Evolutionary conservation across 2,797 vertebrate genomes (phyloP), one percentile per base, ranked within the genome.

Genomic region (Lithobates pipiens): DNA sequence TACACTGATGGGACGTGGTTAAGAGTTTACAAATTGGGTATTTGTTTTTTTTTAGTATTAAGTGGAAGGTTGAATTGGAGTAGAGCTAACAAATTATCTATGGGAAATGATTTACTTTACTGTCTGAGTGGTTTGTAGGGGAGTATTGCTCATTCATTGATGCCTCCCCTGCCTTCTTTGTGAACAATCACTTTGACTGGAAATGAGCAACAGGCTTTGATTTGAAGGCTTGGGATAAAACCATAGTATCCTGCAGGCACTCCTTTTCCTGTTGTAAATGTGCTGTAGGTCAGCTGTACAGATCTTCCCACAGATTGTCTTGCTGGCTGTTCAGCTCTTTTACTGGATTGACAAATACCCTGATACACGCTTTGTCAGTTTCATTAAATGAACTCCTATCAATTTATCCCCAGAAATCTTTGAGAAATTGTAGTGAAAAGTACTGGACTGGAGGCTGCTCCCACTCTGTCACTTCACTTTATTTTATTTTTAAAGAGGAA

Each of bases 221-320:
- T 70, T 76, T 32, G 21, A 46, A 50, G 61, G 29, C 71, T 29
- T 15, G 2, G 54, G 57, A 73, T 65, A 67, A 39, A 39, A 39
- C 39, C 39, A 10, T 39, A 25, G 42, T 67, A 75, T 85, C 57
- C 63, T 81, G 72, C 61, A 57, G 46, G 16, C 84, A 76, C 84
- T 61, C 84, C 83, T 73, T 85, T 85, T 81, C 72, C 77, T 81
- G 77, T 57, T 83, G 21, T 80, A 63, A 65, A 7, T 78, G 44
- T 84, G 42, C 76, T 46, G 69, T 65, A 80, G 77, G 71, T 80
- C 84, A 70, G 23, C 57, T 39, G 9, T 39, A 39, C 39, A 39
- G 23, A 50, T 18, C 4, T 67, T 85, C 39, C 25, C 5, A 57
- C 18, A 16, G 50, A 57, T 57, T 57, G 50, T 39, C 39, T 39